Base-by-base conservation (phyloP, 2,113 vertebrate species). In the Bubo blakistoni region DNA sequence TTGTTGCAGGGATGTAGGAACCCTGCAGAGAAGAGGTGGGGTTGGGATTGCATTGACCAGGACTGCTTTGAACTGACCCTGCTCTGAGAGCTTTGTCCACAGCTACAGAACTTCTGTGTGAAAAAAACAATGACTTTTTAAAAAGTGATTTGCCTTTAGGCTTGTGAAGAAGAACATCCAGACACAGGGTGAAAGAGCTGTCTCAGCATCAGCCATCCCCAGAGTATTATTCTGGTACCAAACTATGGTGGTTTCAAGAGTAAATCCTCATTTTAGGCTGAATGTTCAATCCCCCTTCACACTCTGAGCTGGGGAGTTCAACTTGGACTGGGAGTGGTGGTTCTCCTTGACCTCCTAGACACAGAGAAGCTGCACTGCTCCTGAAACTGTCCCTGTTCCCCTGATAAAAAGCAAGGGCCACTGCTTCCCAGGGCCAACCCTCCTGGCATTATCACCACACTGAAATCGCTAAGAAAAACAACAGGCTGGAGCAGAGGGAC, bases 311-410 rank as follows among this genome's bases (percentile, higher is more conserved):
- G 67, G 11, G 5, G 22, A 20, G 6, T 21, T 34, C 69, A 30
- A 15, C 61, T 29, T 0, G 0, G 26, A 1, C 51, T 7, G 52
- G 32, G 44, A 59, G 27, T 3, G 0, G 3, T 30, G 21, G 7
- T 30, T 88, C 70, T 71, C 38, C 84, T 65, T 69, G 32, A 44
- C 55, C 67, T 55, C 44, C 6, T 2, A 20, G 76, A 49, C 73
- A 30, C 8, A 3, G 38, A 74, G 65, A 94, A 66, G 34, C 54
- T 81, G 36, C 59, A 2, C 27, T 52, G 80, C 88, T 93, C 36
- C 69, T 72, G 42, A 52, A 40, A 19, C 46, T 29, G 63, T 47
- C 82, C 69, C 88, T 6, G 0, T 34, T 79, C 19, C 57, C 66
- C 63, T 16, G 62, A 49, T 62, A 88, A 66, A 54, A 14, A 96